Percentiles rank a stretch among this genome's conserved stretches.
Evolutionary conservation across 35 echinoderm and acorn worm genomes (phyloP).

Genomic region (Heliocidaris erythrogramma): DNA sequence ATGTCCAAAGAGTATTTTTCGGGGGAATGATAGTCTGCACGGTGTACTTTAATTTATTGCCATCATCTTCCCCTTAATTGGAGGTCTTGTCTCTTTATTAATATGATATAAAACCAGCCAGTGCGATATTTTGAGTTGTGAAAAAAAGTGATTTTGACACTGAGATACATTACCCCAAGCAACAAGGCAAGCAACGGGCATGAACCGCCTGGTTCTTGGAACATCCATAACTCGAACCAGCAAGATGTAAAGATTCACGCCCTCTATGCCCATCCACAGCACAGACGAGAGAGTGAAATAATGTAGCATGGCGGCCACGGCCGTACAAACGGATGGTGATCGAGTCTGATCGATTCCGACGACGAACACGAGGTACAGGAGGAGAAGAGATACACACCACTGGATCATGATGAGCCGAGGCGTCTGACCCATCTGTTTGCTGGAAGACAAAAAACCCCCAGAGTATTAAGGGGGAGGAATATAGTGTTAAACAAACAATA

Average conservation of each 20-base stretch:
- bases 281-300: constrained; percentile 44
- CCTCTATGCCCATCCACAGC: constrained; percentile 48
- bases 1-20: no score
- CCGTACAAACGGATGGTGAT: neutral
- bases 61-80: no score
- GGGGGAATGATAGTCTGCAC: no score
- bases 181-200: neutral
- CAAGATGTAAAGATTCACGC: constrained; percentile 37
- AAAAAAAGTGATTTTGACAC: no score
- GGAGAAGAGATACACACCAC: constrained; percentile 32
- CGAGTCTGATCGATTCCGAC: constrained; percentile 37
- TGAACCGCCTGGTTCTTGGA: constrained; percentile 21
- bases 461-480: neutral
- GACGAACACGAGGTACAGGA: constrained; percentile 33
- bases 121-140: no score
- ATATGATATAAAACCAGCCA: no score
- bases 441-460: neutral
- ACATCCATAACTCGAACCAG: constrained; percentile 41
- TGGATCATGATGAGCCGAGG: constrained; percentile 47
- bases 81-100: no score
- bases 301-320: neutral
- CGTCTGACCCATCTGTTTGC: constrained; percentile 45
- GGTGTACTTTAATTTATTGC: no score
- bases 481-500: no score
- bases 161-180: constrained; percentile 20